Evolutionary conservation across 2,888 invertebrate species (phyloP).

Genomic region (Drosophila neotestacea): DNA sequence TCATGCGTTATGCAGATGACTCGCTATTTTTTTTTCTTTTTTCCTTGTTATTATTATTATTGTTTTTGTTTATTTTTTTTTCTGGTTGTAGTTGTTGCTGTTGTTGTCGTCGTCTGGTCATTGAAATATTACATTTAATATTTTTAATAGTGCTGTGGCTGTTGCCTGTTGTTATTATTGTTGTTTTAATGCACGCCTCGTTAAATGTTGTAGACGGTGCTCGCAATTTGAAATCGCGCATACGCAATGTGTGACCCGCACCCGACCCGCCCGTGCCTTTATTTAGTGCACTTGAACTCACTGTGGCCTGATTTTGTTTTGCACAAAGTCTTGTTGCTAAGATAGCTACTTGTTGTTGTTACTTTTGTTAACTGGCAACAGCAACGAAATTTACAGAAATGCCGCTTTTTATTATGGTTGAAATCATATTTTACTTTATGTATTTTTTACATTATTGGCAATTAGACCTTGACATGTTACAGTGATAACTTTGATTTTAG

Average conservation of each 20-base stretch:
- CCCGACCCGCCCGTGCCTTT: conserved; percentile 25
- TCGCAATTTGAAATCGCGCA: conserved; percentile 67
- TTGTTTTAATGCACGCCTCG: conserved; percentile 74
- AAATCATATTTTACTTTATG: conserved; percentile 28
- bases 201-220: conserved; percentile 64
- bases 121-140: conserved; percentile 73
- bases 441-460: conserved; percentile 67
- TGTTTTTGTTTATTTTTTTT: conserved; percentile 22
- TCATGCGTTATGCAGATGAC: conserved; percentile 76
- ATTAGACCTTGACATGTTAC: conserved; percentile 70
- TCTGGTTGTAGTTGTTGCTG: conserved; percentile 21
- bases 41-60: conserved; percentile 20
- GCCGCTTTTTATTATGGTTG: conserved; percentile 28
- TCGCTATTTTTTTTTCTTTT: conserved; percentile 44
- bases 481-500: conserved; percentile 30
- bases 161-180: conserved; percentile 31
- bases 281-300: conserved; percentile 67
- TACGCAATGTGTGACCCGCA: conserved; percentile 71
- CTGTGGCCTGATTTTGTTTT: conserved; percentile 50
- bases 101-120: conserved; percentile 34
- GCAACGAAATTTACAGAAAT: conserved; percentile 16
- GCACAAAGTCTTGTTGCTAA: conserved; percentile 36
- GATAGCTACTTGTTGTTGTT: conserved; percentile 36
- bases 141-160: conserved; percentile 59
- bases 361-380: conserved; percentile 48